Evolutionary conservation across 1,140 invertebrate genomes (phyloP), one percentile per base, ranked within the genome.

Genomic region (Episyrphus balteatus): DNA sequence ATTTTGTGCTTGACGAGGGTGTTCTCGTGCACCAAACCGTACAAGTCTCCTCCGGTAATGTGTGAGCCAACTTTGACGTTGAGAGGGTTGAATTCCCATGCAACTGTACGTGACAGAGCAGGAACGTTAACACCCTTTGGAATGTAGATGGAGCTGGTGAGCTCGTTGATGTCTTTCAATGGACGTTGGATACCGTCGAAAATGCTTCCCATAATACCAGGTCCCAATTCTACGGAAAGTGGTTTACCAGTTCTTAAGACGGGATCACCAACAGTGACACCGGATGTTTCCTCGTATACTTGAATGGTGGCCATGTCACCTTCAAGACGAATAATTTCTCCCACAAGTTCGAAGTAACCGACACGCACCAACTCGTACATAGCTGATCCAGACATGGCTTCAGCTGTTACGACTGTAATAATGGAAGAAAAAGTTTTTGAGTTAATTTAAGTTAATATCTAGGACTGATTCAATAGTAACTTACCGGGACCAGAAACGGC

Each of bases 291-390:
- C 75, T 99, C 97, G 67, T 99, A 99, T 50, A 98, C 94, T 81
- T 88, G 60, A 73, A 99, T 99, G 52, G 97, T 99, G 41, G 97
- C 97, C 85, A 96, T 93, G 70, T 99, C 96, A 51, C 94, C 94
- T 76, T 99, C 96, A 50, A 99, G 78, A 73, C 96, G 84, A 75
- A 99, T 99, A 69, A 99, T 99, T 76, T 99, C 97, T 54, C 97
- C 97, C 6, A 99, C 97, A 55, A 99, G 75, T 73, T 99, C 93
- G 57, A 83, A 81, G 73, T 99, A 96, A 13, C 97, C 97, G 12
- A 99, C 97, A 62, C 97, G 82, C 46, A 99, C 97, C 74, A 99
- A 73, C 73, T 99, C 97, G 81, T 99, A 99, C 95, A 99, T 99
- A 81, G 96, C 96, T 19, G 96, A 91, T 52, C 97, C 97, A 53